These are phyloP conservation scores for Pseudeuparius sepicola DNA, from an alignment of 2,888 invertebrate genomes.

Conservation along the genomic window DNA sequence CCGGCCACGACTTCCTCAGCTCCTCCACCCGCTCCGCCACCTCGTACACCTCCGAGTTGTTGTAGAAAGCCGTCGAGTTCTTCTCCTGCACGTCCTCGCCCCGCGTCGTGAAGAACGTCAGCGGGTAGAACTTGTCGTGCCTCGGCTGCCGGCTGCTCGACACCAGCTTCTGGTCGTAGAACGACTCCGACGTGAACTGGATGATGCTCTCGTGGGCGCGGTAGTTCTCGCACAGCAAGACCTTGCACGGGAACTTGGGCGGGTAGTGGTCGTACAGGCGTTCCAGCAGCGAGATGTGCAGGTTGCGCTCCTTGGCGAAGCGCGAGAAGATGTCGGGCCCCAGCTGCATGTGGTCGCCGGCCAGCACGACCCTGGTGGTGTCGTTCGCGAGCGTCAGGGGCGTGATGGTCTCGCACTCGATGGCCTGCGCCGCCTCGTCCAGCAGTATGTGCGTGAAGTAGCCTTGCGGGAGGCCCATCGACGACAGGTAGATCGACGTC, in stretches of 20 bases:
- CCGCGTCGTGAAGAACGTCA: constrained; percentile 70
- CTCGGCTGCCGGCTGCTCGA: constrained; percentile 61
- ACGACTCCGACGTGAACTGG: constrained; percentile 69
- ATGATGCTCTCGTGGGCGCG: constrained; percentile 74
- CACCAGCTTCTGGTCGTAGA: constrained; percentile 67
- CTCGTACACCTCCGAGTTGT: constrained; percentile 66
- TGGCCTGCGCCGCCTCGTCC: constrained; percentile 80
- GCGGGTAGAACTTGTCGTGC: constrained; percentile 60
- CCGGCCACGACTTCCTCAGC: constrained; percentile 64
- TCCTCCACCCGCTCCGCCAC: constrained; percentile 66
- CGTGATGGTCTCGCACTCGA: constrained; percentile 77
- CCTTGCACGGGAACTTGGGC: constrained; percentile 59
- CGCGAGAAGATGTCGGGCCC: constrained; percentile 73
- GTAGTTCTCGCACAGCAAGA: constrained; percentile 73
- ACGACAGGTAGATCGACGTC: constrained; percentile 64
- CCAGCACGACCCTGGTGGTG: constrained; percentile 64
- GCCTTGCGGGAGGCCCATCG: constrained; percentile 56
- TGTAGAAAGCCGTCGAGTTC: constrained; percentile 71
- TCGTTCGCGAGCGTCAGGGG: constrained; percentile 64
- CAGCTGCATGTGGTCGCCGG: constrained; percentile 80
- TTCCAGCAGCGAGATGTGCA: constrained; percentile 67
- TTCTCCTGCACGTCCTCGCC: constrained; percentile 73
- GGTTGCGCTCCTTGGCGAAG: constrained; percentile 57
- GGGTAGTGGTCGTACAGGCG: constrained; percentile 70
- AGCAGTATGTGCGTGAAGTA: constrained; percentile 72